Conservation (phyloP, 2,113 vertebrate genomes). For the Ptilorrhoa leucosticta region DNA sequence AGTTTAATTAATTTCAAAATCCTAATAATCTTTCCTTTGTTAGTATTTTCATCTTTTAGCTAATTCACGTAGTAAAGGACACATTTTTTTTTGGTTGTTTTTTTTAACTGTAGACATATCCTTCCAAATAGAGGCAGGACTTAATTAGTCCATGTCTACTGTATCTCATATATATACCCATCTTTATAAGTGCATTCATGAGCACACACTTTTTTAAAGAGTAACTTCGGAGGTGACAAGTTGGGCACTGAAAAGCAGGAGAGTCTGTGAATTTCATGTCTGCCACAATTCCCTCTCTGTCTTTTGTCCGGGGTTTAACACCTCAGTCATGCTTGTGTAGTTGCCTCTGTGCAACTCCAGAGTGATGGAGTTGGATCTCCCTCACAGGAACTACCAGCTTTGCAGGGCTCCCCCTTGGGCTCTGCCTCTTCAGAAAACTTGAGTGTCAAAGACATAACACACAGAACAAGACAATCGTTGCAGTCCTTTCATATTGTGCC, state of each 20-base stretch:
- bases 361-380: background rate
- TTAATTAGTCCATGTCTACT: background rate
- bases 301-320: background rate
- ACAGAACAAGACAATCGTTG: background rate
- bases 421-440: background rate
- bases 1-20: background rate
- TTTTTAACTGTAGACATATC: background rate
- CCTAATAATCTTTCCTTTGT: background rate
- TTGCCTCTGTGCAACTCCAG: background rate
- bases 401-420: background rate
- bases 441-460: background rate
- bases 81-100: rapidly evolving
- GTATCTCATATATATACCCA: background rate
- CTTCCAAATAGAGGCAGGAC: background rate
- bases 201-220: background rate
- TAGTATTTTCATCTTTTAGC: background rate
- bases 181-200: background rate
- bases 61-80: background rate
- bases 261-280: background rate
- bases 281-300: background rate
- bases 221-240: background rate
- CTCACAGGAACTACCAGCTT: background rate
- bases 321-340: background rate
- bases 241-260: background rate
- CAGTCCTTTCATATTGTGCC: background rate